These are phyloP conservation scores for Tapera naevia DNA, from an alignment of 2,797 vertebrate genomes.

Conservation along the genomic window DNA sequence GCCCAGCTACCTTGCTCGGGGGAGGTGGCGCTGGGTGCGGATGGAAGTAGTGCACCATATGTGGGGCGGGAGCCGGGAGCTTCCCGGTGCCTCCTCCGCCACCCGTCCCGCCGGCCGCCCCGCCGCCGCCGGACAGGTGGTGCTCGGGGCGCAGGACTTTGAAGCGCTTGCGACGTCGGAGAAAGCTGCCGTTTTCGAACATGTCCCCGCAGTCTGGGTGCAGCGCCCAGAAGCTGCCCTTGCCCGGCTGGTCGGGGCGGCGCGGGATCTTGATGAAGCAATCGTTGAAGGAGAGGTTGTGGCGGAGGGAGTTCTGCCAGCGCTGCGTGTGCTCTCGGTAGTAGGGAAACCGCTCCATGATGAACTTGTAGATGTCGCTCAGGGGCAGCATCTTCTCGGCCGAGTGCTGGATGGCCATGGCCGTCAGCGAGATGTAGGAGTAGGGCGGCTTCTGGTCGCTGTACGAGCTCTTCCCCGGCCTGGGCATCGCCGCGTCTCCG, in stretches of 20 bases:
- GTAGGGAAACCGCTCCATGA: slow-evolving; percentile 97
- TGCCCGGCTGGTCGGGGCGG: slow-evolving; percentile 93
- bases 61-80: slow-evolving; percentile 69
- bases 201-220: slow-evolving; percentile 95
- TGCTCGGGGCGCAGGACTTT: slow-evolving; percentile 81
- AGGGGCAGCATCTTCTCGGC: slow-evolving; percentile 98
- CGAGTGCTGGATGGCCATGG: slow-evolving; percentile 97
- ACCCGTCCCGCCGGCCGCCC: background rate
- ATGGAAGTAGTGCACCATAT: slow-evolving; percentile 92
- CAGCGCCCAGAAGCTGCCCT: slow-evolving; percentile 96
- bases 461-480: slow-evolving; percentile 97
- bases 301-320: slow-evolving; percentile 95
- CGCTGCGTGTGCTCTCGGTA: slow-evolving; percentile 96
- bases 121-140: slow-evolving; percentile 55
- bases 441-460: slow-evolving; percentile 98
- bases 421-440: slow-evolving; percentile 96
- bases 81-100: slow-evolving; percentile 76
- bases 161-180: slow-evolving; percentile 91
- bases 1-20: slow-evolving; percentile 76
- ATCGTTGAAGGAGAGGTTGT: slow-evolving; percentile 96
- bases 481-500: slow-evolving; percentile 82
- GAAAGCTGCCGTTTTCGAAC: slow-evolving; percentile 95
- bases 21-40: slow-evolving; percentile 73
- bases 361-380: slow-evolving; percentile 99
- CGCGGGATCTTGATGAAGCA: slow-evolving; percentile 96